Evolutionary conservation across 1,140 invertebrate species (phyloP).

Genomic region (Copidosoma floridanum): DNA sequence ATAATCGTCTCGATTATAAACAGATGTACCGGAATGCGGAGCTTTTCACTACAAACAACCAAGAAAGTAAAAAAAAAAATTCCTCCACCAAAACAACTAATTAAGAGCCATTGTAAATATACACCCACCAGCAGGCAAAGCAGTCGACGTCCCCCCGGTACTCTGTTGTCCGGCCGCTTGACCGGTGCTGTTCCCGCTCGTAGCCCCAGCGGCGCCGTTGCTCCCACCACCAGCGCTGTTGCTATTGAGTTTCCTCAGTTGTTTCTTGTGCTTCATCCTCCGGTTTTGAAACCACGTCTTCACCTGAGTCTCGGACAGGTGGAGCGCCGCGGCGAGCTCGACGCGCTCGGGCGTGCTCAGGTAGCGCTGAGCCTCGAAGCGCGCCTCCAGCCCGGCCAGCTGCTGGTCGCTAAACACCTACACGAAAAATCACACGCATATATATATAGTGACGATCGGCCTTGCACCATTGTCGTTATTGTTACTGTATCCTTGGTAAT

Average conservation of each 20-base stretch:
- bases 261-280: constrained; percentile 97
- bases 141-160: constrained; percentile 37
- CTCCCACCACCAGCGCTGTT: constrained; percentile 43
- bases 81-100: background rate
- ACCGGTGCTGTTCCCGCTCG: constrained; percentile 32
- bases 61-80: no score
- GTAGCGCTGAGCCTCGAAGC: constrained; percentile 95
- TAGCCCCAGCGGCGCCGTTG: constrained; percentile 13
- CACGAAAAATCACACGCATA: background rate
- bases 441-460: no score
- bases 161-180: constrained; percentile 33
- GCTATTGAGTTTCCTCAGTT: constrained; percentile 73
- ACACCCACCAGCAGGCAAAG: constrained; percentile 48
- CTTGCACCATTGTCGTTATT: no score
- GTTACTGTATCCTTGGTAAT: no score
- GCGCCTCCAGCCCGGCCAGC: constrained; percentile 88
- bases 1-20: no score
- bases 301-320: constrained; percentile 95
- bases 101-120: constrained; percentile 9
- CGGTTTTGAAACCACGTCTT: constrained; percentile 99
- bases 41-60: no score
- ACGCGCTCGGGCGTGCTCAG: constrained; percentile 95
- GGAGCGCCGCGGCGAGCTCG: constrained; percentile 87
- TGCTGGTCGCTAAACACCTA: constrained; percentile 94
- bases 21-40: no score